These are phyloP conservation scores for Urosaurus nigricauda DNA, from an alignment of 2,797 vertebrate genomes.

Conservation along the genomic window DNA sequence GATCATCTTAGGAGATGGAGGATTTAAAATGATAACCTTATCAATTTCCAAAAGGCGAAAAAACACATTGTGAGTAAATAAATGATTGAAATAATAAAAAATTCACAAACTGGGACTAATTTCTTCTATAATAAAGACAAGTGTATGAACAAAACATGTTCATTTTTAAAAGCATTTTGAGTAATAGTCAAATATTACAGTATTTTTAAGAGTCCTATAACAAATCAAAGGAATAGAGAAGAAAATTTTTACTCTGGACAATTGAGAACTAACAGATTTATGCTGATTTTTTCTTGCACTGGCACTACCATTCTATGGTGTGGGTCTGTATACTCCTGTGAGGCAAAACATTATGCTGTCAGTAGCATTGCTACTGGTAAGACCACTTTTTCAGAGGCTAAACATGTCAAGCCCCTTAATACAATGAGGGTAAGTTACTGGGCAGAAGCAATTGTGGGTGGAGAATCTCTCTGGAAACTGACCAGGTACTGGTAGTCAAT, in stretches of 20 bases:
- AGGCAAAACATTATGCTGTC: too few relatives aligned
- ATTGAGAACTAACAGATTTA: neutral
- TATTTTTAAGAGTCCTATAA: neutral
- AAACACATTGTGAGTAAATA: neutral
- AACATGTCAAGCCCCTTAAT: too few relatives aligned
- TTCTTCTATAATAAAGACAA: neutral
- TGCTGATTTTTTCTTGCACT: neutral
- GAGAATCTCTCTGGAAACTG: too few relatives aligned
- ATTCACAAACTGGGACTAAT: neutral
- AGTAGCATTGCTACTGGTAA: too few relatives aligned
- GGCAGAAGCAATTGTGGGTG: too few relatives aligned
- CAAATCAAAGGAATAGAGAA: neutral
- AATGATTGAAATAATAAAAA: neutral
- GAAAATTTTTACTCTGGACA: neutral
- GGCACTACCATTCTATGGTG: too few relatives aligned
- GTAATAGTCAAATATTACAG: neutral
- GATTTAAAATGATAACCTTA: neutral
- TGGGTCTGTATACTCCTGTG: too few relatives aligned
- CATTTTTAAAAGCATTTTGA: neutral
- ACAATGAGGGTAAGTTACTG: too few relatives aligned
- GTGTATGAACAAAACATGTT: constrained; percentile 4
- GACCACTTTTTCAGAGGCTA: too few relatives aligned
- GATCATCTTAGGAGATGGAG: neutral
- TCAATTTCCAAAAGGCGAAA: constrained; percentile 14
- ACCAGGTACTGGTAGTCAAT: too few relatives aligned